Evolutionary conservation across 2,797 vertebrate species (phyloP).

Genomic region (Phataginus tetradactyla): DNA sequence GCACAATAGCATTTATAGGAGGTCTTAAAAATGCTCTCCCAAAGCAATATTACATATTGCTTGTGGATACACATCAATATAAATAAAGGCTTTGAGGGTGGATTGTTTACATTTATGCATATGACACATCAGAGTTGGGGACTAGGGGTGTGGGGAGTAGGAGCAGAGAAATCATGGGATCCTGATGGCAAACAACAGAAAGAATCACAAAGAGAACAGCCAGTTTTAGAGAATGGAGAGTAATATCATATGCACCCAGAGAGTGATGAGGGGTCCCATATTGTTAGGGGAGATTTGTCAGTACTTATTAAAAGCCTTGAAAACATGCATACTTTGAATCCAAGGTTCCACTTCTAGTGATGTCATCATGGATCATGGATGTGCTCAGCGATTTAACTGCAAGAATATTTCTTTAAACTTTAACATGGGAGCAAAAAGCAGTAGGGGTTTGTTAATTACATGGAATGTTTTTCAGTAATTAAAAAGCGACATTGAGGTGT

Average conservation of each 20-base stretch:
- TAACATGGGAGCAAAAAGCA: background rate
- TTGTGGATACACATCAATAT: background rate
- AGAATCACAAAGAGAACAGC: background rate
- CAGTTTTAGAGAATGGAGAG: background rate
- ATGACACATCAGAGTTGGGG: background rate
- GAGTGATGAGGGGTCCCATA: background rate
- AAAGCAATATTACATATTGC: background rate
- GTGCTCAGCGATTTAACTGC: background rate
- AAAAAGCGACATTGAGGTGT: background rate
- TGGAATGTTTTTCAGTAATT: background rate
- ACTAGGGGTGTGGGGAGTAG: background rate
- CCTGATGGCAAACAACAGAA: background rate
- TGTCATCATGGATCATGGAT: background rate
- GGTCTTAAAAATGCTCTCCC: background rate
- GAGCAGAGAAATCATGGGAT: background rate
- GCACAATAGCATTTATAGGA: background rate
- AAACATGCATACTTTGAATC: background rate
- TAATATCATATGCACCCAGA: background rate
- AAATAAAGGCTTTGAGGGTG: background rate
- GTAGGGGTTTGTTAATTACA: background rate
- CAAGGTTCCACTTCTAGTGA: background rate
- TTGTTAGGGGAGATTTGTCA: background rate
- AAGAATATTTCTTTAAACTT: background rate
- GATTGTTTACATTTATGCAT: background rate
- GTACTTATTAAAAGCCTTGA: background rate